Evolutionary conservation across 1,140 invertebrate species (phyloP), one percentile per base, ranked within the genome.

Genomic region (Procambarus virginalis): DNA sequence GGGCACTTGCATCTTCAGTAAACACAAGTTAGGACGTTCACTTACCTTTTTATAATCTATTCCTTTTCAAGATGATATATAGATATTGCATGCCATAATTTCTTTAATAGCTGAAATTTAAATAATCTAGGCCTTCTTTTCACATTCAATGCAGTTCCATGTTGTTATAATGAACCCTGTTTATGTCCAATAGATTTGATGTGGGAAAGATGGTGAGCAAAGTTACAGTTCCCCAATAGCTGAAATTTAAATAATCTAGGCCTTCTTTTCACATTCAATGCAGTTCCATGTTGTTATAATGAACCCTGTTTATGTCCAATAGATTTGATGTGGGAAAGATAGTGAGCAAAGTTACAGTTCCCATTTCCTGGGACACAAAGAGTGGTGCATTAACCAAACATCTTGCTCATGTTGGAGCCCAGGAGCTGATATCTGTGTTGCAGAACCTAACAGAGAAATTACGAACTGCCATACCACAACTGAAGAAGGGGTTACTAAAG

Each of bases 281-380:
- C 34, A 34, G 34, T 34, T 34, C 34, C 34, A 34, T 34, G 34
- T 34, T 34, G 12, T 64, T 64, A 64, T 4, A 20, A 20, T 64
- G 17, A 5, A 17, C 60, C 46, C 3, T 20, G 45, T 48, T 4
- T 20, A 4, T 45, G 70, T n/a, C 8, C 4, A 17, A 51, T 6
- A 87, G 85, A 76, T 87, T 87, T 87, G 85, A 87, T 87, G 85
- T 80, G 12, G 85, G 85, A 80, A 64, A 80, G 22, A 70, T 87
- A 17, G 45, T 87, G 14, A 81, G 85, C 46, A 64, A 49, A 22
- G 78, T 78, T 22, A 20, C 12, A 55, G 45, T 87, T 3, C 85
- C 55, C 46, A 80, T 87, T 8, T 5, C 58, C 3, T 87, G 85
- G 85, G 70, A 87, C 22, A 87, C 55, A 14, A 87, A 70, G 48